Percentiles rank a stretch among this genome's conserved stretches.
These are phyloP conservation scores for Periparus ater DNA, from an alignment of 2,797 vertebrate species.

Conservation along the genomic window DNA sequence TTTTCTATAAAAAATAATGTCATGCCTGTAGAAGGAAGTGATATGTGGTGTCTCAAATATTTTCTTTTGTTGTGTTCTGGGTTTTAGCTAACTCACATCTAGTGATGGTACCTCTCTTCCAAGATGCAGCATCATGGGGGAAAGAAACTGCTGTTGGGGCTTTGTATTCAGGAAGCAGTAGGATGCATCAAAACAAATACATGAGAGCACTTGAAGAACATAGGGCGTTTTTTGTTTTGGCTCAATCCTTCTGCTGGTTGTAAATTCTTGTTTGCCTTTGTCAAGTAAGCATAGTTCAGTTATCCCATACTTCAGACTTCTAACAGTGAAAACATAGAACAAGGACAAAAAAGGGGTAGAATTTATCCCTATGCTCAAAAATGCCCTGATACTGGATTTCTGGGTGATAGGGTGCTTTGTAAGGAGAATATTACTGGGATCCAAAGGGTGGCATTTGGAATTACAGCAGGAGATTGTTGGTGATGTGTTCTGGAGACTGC, in stretches of 20 bases:
- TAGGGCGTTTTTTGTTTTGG: neutral
- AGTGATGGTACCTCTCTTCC: neutral
- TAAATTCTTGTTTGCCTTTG: neutral
- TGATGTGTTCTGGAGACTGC: neutral
- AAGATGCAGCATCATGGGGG: neutral
- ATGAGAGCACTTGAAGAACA: neutral
- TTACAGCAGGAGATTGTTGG: neutral
- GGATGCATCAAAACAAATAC: neutral
- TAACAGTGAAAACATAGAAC: neutral
- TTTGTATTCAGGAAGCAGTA: neutral
- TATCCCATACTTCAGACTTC: neutral
- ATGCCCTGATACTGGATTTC: neutral
- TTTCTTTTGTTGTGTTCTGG: neutral
- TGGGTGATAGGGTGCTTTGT: neutral
- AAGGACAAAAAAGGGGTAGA: neutral
- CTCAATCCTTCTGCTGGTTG: neutral
- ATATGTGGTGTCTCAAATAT: neutral
- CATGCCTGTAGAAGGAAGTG: neutral
- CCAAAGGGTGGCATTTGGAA: neutral
- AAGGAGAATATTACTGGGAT: neutral
- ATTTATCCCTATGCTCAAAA: neutral
- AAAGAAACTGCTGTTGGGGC: neutral
- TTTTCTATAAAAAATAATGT: slow-evolving; percentile 58
- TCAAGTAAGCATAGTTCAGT: neutral
- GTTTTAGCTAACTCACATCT: neutral